These are phyloP conservation scores for Hyperoodon ampullatus DNA, from an alignment of 2,113 vertebrate genomes.

Conservation along the genomic window DNA sequence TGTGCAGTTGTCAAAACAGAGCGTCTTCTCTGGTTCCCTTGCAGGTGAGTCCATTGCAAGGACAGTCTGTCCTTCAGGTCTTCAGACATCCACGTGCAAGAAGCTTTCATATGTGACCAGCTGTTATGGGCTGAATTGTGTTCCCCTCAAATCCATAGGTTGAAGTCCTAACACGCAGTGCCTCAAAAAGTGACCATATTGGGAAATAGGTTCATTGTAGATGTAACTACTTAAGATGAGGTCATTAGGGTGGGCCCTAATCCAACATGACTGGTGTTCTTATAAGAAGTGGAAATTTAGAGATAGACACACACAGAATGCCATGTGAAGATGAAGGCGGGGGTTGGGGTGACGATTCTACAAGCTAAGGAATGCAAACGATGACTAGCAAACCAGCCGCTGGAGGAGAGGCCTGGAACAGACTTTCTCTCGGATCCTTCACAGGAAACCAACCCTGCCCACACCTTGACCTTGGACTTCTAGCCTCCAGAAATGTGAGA, in stretches of 20 bases:
- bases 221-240: neutral
- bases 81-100: too few species aligned
- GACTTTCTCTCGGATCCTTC: neutral
- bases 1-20: neutral
- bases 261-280: neutral
- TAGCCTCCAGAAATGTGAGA: neutral
- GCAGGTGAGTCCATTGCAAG: neutral
- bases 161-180: neutral
- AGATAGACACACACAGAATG: neutral
- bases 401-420: rapidly evolving
- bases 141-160: rapidly evolving
- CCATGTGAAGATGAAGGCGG: neutral
- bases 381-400: rapidly evolving
- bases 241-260: neutral
- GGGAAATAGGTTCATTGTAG: neutral
- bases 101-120: neutral
- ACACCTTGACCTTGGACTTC: neutral
- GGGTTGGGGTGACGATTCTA: rapidly evolving
- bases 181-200: neutral
- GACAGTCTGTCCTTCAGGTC: neutral
- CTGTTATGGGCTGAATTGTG: rapidly evolving
- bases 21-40: neutral
- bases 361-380: neutral
- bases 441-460: neutral
- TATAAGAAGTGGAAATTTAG: neutral